Conservation (phyloP, 1,140 invertebrate species). For the Tetramorium alpestre region DNA sequence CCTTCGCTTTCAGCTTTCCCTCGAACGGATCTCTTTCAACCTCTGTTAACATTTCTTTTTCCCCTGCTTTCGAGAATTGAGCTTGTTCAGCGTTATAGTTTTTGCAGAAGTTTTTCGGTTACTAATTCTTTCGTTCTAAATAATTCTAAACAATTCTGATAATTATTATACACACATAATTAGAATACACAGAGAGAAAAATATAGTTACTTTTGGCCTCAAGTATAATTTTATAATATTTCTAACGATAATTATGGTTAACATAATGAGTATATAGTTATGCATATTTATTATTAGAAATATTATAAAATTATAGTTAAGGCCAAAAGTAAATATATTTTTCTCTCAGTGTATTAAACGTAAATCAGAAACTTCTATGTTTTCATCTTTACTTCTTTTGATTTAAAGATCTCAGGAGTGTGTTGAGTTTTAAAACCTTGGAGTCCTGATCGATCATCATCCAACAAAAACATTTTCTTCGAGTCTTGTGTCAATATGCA, state of each 20-base stretch:
- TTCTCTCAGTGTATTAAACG: not conserved
- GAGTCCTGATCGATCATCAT: not conserved
- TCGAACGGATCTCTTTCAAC: not conserved
- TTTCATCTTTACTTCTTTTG: not conserved
- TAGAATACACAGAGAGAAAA: too few relatives aligned
- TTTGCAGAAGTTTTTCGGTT: not conserved
- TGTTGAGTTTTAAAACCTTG: not conserved
- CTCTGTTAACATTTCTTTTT: not conserved
- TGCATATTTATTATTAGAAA: too few relatives aligned
- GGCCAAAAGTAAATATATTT: too few relatives aligned
- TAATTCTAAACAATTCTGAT: not conserved
- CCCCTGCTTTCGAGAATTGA: not conserved
- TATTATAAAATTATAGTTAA: too few relatives aligned
- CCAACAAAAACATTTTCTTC: not conserved
- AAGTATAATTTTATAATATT: too few relatives aligned
- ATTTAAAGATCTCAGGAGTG: not conserved
- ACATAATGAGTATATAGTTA: too few relatives aligned
- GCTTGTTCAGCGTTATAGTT: not conserved
- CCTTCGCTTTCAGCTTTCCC: conserved; percentile 28
- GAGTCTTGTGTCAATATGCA: not conserved
- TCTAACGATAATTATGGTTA: too few relatives aligned
- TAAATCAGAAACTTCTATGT: not conserved
- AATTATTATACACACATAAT: too few relatives aligned
- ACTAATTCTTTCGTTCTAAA: not conserved
- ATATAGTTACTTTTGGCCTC: too few relatives aligned